These are phyloP conservation scores for Zapornia atra DNA, from an alignment of 2,113 vertebrate genomes.

Conservation along the genomic window DNA sequence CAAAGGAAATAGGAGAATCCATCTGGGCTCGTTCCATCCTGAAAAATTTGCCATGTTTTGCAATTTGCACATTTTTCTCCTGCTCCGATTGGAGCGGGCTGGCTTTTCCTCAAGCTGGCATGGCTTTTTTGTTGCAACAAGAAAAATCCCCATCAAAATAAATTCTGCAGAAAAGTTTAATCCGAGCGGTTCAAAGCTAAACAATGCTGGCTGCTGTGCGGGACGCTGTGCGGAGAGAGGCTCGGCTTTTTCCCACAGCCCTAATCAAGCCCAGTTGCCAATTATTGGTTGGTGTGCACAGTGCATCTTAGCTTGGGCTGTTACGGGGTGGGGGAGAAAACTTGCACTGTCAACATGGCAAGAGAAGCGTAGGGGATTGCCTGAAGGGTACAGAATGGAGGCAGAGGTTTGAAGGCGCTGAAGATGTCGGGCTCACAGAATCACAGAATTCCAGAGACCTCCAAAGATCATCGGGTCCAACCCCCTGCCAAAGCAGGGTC, in stretches of 20 bases:
- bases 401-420: not conserved
- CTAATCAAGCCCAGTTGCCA: not conserved
- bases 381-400: not conserved
- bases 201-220: not conserved
- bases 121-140: not conserved
- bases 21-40: constrained; percentile 46
- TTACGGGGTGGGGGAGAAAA: not conserved
- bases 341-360: accelerated
- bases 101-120: not conserved
- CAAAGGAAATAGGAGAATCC: constrained; percentile 22
- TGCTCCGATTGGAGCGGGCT: not conserved
- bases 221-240: not conserved
- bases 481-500: too few relatives aligned
- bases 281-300: not conserved
- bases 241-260: not conserved
- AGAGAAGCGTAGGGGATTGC: not conserved
- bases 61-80: not conserved
- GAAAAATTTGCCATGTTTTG: not conserved
- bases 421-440: too few relatives aligned
- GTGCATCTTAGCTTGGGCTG: not conserved
- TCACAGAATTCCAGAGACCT: too few relatives aligned
- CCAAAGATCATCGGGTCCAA: too few relatives aligned
- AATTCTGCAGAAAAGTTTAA: not conserved
- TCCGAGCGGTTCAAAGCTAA: not conserved
- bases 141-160: not conserved